Percentiles rank a stretch among this genome's conserved stretches.
These are phyloP conservation scores for Porites rus DNA, from an alignment of 92 coral and sea anemone genomes.

Conservation along the genomic window DNA sequence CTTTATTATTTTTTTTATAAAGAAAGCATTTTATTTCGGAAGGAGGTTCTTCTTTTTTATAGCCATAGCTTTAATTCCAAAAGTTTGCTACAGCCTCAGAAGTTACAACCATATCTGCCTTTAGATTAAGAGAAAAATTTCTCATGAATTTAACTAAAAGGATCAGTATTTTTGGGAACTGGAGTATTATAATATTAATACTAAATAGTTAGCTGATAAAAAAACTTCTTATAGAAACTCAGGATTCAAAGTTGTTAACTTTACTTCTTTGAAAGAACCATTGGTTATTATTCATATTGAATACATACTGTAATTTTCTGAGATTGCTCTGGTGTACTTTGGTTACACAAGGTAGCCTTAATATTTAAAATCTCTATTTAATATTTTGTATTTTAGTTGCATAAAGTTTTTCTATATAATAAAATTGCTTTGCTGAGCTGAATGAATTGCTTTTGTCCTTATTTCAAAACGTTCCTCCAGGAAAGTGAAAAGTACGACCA, in stretches of 20 bases:
- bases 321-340: neutral
- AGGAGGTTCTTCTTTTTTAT: too few relatives aligned
- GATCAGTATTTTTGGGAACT: neutral
- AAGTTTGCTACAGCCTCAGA: neutral
- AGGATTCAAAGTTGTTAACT: neutral
- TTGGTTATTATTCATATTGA: constrained; percentile 19
- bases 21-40: too few relatives aligned
- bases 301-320: neutral
- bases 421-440: constrained; percentile 28
- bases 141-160: neutral
- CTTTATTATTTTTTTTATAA: too few relatives aligned
- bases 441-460: neutral
- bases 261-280: neutral
- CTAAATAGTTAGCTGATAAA: too few relatives aligned
- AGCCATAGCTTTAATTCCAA: neutral
- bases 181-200: neutral
- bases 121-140: too few relatives aligned
- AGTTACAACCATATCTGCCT: neutral
- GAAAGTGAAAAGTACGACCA: neutral
- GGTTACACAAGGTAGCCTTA: neutral
- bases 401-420: neutral
- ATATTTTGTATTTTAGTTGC: neutral
- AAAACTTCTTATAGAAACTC: neutral
- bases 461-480: neutral
- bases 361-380: neutral